Percentiles rank a stretch among this genome's conserved stretches.
phyloP scores from a whole-genome alignment of 2,888 invertebrate genomes.

The Laothoe populi region DNA sequence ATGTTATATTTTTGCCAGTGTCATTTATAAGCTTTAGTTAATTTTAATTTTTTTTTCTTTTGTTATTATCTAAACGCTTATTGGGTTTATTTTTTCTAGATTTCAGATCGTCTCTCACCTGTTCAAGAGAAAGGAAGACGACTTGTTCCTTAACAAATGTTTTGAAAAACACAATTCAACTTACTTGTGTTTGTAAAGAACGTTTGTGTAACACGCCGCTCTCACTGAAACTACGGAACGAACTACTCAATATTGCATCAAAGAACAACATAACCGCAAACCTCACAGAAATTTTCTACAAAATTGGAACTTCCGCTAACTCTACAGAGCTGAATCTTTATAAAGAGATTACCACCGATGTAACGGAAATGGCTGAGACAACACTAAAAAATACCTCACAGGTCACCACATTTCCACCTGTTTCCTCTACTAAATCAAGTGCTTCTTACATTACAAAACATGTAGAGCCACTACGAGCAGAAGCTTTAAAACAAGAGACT shows the following conservation, averaged over 20 bases:
- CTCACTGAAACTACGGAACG: conserved; percentile 52
- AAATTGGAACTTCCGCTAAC: conserved; percentile 57
- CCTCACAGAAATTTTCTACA: conserved; percentile 56
- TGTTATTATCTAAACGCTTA: background rate
- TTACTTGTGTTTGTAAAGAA: conserved; percentile 65
- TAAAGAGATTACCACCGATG: conserved; percentile 51
- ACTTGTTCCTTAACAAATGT: conserved; percentile 59
- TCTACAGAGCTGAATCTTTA: conserved; percentile 52
- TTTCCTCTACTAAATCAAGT: conserved; percentile 36
- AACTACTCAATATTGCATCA: conserved; percentile 61
- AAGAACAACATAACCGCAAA: conserved; percentile 47
- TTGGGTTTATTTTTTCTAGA: conserved; percentile 54
- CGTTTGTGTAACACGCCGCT: conserved; percentile 70
- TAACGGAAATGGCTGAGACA: conserved; percentile 33
- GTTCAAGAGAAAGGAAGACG: conserved; percentile 48
- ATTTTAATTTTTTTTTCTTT: background rate
- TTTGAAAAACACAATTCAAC: conserved; percentile 51
- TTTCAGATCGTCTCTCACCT: conserved; percentile 62
- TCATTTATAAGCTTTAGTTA: too few species aligned
- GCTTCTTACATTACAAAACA: conserved; percentile 39
- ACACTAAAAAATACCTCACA: conserved; percentile 41
- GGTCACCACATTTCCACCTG: conserved; percentile 38
- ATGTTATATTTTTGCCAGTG: too few species aligned
- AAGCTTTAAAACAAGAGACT: conserved; percentile 67
- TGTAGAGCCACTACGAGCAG: conserved; percentile 56